These are phyloP conservation scores for Noturus placidus DNA, from an alignment of 2,113 vertebrate genomes.

Conservation along the genomic window DNA sequence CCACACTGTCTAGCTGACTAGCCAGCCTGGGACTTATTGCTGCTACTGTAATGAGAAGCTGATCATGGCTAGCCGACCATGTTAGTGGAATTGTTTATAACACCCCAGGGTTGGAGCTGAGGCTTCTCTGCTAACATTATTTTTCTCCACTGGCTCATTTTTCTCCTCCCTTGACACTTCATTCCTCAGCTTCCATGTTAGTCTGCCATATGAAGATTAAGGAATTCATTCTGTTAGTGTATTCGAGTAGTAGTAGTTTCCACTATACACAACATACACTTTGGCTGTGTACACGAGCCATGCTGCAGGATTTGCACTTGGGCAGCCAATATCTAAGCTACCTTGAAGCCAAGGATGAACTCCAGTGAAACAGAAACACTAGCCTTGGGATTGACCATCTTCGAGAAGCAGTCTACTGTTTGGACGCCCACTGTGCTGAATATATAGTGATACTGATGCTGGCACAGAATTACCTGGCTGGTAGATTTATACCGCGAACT, in stretches of 20 bases:
- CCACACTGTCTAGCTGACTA: not conserved
- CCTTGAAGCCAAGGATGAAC: not conserved
- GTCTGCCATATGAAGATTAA: not conserved
- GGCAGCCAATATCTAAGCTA: slow-evolving; percentile 9
- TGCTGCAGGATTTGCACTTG: slow-evolving; percentile 2
- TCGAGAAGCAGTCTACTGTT: not conserved
- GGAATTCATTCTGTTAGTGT: not conserved
- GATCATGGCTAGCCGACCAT: not conserved
- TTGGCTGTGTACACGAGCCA: not conserved
- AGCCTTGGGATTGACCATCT: not conserved
- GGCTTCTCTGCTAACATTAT: not conserved
- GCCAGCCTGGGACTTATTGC: not conserved
- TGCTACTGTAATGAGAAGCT: not conserved
- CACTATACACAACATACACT: not conserved
- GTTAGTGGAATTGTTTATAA: not conserved
- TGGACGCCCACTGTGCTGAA: not conserved
- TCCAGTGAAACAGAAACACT: not conserved
- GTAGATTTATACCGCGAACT: not conserved
- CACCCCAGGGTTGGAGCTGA: not conserved
- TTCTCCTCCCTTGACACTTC: not conserved
- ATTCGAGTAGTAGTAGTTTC: not conserved
- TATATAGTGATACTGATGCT: not conserved
- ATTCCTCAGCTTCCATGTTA: not conserved
- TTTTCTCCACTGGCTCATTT: not conserved
- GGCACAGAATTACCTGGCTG: not conserved